Evolutionary conservation across 2,113 vertebrate genomes (phyloP).

Genomic region (Perca fluviatilis): DNA sequence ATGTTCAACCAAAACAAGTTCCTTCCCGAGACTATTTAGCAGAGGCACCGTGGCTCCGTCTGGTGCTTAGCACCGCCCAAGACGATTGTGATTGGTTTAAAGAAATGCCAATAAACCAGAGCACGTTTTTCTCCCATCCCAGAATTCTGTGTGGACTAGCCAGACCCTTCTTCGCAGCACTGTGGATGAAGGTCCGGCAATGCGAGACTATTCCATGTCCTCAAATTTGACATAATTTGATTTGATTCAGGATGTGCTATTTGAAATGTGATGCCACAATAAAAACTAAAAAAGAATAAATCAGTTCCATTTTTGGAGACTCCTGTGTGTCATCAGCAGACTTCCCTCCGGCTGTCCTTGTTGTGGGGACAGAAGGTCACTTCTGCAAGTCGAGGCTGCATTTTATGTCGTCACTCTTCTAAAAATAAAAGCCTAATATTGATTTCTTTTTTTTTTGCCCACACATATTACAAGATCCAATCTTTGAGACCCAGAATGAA

Average conservation of each 20-base stretch:
- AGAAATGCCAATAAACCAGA: too few relatives aligned
- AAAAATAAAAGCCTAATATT: slow-evolving; percentile 2
- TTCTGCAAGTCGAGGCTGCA: slow-evolving; percentile 25
- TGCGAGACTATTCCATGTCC: not conserved
- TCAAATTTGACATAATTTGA: not conserved
- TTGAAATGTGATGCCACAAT: not conserved
- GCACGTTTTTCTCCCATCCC: too few relatives aligned
- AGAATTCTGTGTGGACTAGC: too few relatives aligned
- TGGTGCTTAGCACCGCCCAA: too few relatives aligned
- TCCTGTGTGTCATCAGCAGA: not conserved
- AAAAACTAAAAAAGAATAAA: not conserved
- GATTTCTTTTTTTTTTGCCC: not conserved
- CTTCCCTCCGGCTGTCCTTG: slow-evolving; percentile 5
- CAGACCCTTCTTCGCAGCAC: too few relatives aligned
- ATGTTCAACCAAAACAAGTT: too few relatives aligned
- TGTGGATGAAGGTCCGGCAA: too few relatives aligned
- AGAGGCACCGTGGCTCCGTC: too few relatives aligned
- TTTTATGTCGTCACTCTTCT: slow-evolving; percentile 9
- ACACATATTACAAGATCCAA: not conserved
- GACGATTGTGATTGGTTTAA: too few relatives aligned
- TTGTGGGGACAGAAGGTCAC: slow-evolving; percentile 41
- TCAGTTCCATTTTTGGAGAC: not conserved
- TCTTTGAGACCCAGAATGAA: not conserved
- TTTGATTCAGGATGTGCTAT: not conserved
- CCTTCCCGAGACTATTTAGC: too few relatives aligned